Evolutionary conservation across 2,113 vertebrate genomes (phyloP).

Genomic region (Orcinus orca): DNA sequence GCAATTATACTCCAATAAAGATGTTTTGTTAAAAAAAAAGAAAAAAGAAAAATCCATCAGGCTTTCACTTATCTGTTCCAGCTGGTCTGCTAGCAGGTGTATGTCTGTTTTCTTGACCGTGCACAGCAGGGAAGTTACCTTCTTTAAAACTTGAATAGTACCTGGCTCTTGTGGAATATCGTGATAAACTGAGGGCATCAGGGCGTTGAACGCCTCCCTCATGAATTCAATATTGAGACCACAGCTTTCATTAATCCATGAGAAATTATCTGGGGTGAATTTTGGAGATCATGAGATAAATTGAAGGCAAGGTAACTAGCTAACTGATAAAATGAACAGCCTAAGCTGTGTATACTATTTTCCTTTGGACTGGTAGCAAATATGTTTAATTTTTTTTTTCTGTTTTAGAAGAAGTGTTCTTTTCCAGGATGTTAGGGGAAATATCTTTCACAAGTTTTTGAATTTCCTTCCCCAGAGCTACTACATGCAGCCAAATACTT

Average conservation of each 20-base stretch:
- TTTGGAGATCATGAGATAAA: conserved; percentile 15
- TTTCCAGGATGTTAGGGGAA: conserved; percentile 25
- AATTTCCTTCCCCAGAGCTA: conserved; percentile 68
- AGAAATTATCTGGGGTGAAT: neutral
- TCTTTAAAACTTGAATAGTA: conserved; percentile 19
- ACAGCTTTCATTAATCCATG: conserved; percentile 24
- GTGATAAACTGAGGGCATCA: conserved; percentile 35
- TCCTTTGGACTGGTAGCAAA: conserved; percentile 11
- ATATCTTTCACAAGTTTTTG: conserved; percentile 53
- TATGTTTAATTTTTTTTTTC: conserved; percentile 25
- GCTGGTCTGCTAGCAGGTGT: conserved; percentile 64
- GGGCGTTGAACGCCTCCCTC: conserved; percentile 45
- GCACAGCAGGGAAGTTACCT: conserved; percentile 13
- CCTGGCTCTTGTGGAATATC: neutral
- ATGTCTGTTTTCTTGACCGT: conserved; percentile 49
- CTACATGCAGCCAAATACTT: conserved; percentile 15
- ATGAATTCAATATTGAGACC: conserved; percentile 58
- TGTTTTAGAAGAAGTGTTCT: conserved; percentile 33
- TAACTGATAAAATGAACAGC: conserved; percentile 42
- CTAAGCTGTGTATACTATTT: conserved; percentile 41
- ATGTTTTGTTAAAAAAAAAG: no score
- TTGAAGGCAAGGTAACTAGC: conserved; percentile 49
- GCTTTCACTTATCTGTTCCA: conserved; percentile 61
- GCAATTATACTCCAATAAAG: no score
- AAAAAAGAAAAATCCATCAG: conserved; percentile 31